A percentile compares a stretch with the other conserved stretches of the same genome.
These are phyloP conservation scores for Blennius ocellaris DNA, from an alignment of 2,113 vertebrate species.

Conservation along the genomic window DNA sequence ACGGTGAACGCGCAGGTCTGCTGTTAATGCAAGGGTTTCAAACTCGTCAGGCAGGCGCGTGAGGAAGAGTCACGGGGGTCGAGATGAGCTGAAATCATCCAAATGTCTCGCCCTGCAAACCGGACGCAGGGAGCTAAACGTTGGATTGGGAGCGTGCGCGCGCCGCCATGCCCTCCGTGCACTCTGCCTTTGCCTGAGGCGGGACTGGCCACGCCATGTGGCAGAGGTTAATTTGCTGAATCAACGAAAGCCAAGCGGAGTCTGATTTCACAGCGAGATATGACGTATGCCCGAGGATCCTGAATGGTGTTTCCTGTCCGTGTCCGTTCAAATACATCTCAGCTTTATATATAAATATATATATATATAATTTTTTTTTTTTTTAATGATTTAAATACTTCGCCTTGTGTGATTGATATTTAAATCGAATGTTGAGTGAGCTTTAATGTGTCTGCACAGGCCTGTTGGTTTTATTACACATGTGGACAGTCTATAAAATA, in stretches of 20 bases:
- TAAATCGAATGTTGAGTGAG: too few relatives aligned
- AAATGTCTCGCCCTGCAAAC: slow-evolving; percentile 10
- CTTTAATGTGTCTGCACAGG: too few relatives aligned
- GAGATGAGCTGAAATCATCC: background rate
- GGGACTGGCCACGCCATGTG: background rate
- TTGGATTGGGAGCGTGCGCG: background rate
- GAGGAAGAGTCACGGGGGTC: background rate
- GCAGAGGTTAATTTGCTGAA: slow-evolving; percentile 2
- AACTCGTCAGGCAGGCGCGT: slow-evolving; percentile 2
- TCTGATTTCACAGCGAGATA: slow-evolving; percentile 1
- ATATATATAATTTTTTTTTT: too few relatives aligned
- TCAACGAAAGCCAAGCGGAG: background rate
- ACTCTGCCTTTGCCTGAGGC: slow-evolving; percentile 31
- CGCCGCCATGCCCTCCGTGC: slow-evolving; percentile 40
- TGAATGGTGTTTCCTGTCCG: too few relatives aligned
- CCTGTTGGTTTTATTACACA: too few relatives aligned
- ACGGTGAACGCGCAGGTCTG: background rate
- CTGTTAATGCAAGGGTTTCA: slow-evolving; percentile 8
- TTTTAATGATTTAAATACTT: too few relatives aligned
- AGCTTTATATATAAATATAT: too few relatives aligned
- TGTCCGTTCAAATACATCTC: too few relatives aligned
- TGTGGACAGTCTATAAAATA: too few relatives aligned
- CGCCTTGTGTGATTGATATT: too few relatives aligned
- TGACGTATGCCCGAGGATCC: too few relatives aligned
- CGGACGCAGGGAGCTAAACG: slow-evolving; percentile 6